Evolutionary conservation across 2,113 vertebrate species (phyloP), one percentile per base, ranked within the genome.

Genomic region (Plecturocebus donacophilus): DNA sequence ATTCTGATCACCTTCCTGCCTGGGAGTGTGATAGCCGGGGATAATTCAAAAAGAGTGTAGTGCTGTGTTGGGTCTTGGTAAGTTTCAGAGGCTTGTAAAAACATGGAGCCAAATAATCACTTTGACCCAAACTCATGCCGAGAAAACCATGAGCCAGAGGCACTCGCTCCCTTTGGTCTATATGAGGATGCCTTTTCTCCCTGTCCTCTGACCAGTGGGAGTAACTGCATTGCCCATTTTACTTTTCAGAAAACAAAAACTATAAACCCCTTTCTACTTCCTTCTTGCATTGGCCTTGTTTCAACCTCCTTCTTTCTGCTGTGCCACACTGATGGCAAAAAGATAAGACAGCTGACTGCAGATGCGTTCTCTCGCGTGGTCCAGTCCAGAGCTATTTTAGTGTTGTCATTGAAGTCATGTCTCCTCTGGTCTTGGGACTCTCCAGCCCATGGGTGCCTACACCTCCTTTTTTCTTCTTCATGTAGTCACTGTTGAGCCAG

Each of bases 1-100:
- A 75, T 95, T 45, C 61, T 58, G 83, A 89, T 91, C 87, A 45
- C 83, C 30, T 79, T 87, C 56, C 54, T 92, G 66, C 82, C 56
- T 94, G 40, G 79, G 16, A 4, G 45, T 45, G 49, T 17, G 58
- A 66, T 30, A 40, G 38, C 73, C 47, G 13, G 79, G 82, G 83
- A 83, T 79, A 30, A 91, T 80, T 94, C 77, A 81, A 95, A 85
- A 95, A 54, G 68, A 45, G 10, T 25, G 4, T 52, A 8, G 38
- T 52, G 38, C 23, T 95, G 32, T 21, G 45, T 80, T 32, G 66
- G 81, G 13, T 32, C 14, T 76, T 83, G 45, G 35, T 21, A 27
- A 77, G 71, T 82, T 61, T 82, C 91, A 38, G 30, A 75, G 64
- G 47, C 1, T 0, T 52, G 40, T 52, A 30, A 68, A 75, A 93